Base-by-base conservation (phyloP, 2,797 vertebrate genomes). In the Lithobates sylvaticus region DNA sequence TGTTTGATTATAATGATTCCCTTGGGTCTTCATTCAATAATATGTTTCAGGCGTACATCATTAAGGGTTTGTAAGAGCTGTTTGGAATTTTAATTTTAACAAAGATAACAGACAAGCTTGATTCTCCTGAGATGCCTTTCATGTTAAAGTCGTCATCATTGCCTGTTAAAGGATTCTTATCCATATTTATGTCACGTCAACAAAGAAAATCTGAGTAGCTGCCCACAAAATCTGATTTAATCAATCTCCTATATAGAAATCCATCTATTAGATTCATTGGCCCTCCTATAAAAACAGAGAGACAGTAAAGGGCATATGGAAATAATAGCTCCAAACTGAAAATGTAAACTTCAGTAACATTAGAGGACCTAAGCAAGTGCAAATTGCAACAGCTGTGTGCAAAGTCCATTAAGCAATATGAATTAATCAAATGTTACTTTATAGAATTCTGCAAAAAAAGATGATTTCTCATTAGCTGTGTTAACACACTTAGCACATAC, bases 51-150 rank as follows among this genome's bases (percentile, higher is more conserved):
- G 80, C 72, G 74, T 16, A 78, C 68, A 82, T 76, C 44, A 58
- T 75, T 68, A 71, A 82, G 36, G 47, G n/a, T 71, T 65, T 81
- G 29, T 58, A 42, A 26, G 21, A 47, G 34, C n/a, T 47, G 29
- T 72, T 65, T 79, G 47, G 27, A 34, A 73, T 65, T 79, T 70
- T 73, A 8, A 72, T 76, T 70, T 16, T 67, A 15, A 64, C 5
- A 74, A 85, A 50, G 68, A 32, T 50, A 34, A 72, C 8, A 70
- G 32, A 69, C 23, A 74, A 67, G 58, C 27, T 76, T 39, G 67
- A 85, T 89, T 70, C 88, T 32, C 32, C 1, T 12, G 65, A 70
- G 82, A 29, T 27, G 3, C 84, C 90, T 82, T 29, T 58, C 26
- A 54, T 72, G 72, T 1, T 81, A 34, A 18, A n/a, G 47, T 42